phyloP scores from a whole-genome alignment of 2,113 vertebrate species.

The Myiagra hebetior region DNA sequence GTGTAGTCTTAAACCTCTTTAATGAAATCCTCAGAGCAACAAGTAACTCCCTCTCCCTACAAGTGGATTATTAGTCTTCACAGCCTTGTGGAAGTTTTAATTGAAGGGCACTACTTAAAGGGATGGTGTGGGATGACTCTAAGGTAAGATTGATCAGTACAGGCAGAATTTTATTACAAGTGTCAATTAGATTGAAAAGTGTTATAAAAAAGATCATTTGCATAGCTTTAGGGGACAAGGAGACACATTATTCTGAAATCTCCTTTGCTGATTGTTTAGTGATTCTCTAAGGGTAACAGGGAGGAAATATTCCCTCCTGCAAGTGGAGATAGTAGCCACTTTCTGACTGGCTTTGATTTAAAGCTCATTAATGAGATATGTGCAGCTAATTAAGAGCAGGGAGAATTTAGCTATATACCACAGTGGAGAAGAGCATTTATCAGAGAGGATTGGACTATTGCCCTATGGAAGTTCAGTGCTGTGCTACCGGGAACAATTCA shows the following conservation, averaged over 20 bases:
- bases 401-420: constrained; percentile 45
- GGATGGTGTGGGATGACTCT: constrained; percentile 25
- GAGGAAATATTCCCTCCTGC: constrained; percentile 37
- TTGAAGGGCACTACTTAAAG: constrained; percentile 57
- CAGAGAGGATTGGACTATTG: constrained; percentile 14
- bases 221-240: constrained; percentile 53
- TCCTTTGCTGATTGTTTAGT: constrained; percentile 58
- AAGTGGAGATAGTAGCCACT: constrained; percentile 36
- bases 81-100: constrained; percentile 51
- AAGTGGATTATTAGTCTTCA: constrained; percentile 55
- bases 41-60: constrained; percentile 45
- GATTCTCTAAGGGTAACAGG: constrained; percentile 41
- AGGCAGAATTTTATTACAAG: constrained; percentile 63
- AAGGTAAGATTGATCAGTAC: constrained; percentile 57
- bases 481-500: not conserved
- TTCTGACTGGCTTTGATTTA: constrained; percentile 56
- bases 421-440: constrained; percentile 40
- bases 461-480: constrained; percentile 28
- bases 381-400: constrained; percentile 45
- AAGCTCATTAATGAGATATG: constrained; percentile 49
- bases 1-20: not conserved
- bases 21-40: constrained; percentile 56
- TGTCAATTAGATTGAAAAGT: constrained; percentile 67
- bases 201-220: constrained; percentile 66
- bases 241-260: constrained; percentile 58